Evolutionary conservation across 2,888 invertebrate species (phyloP), one percentile per base, ranked within the genome.

Genomic region (Choristoneura rosaceana): DNA sequence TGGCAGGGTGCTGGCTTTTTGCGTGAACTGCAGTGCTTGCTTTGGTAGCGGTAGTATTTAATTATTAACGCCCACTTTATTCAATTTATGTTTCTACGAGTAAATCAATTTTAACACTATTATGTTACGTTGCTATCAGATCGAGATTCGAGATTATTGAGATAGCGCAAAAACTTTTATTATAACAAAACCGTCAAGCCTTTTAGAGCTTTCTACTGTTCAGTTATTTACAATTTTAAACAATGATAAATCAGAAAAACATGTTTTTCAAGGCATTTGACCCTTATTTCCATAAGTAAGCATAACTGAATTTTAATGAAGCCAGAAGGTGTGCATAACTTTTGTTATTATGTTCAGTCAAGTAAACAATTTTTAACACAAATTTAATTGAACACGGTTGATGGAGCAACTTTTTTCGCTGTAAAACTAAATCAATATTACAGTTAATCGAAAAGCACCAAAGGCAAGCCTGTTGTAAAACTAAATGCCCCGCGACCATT

Each of bases 391-490:
- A 8, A 0, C 12, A 59, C 58, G 15, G 58, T 33, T 59, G 34
- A 2, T 14, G 34, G 10, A 25, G 25, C 25, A n/a, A 34, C n/a
- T n/a, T 34, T 9, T 34, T n/a, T 64, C 8, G 7, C 33, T 14
- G 10, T 9, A 65, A 65, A 62, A 58, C 15, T 25, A 60, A 71
- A 71, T 62, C 58, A 71, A 67, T 64, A 64, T 68, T 41, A 58
- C 55, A 62, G 62, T 58, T 71, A 58, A 66, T 62, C 38, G 62
- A 34, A 71, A 70, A 47, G 25, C 62, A 67, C 71, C 62, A 67
- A 67, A 71, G 41, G 62, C 45, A 67, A 67, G 38, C 62, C 45
- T 61, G 60, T 67, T 58, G n/a, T 47, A 67, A 62, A 58, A 63
- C 17, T 58, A 67, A 62, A 67, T 63, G 71, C 58, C 47, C 61